These are phyloP conservation scores for Marasmarcha lunaedactyla DNA, from an alignment of 2,888 invertebrate species.

Conservation along the genomic window DNA sequence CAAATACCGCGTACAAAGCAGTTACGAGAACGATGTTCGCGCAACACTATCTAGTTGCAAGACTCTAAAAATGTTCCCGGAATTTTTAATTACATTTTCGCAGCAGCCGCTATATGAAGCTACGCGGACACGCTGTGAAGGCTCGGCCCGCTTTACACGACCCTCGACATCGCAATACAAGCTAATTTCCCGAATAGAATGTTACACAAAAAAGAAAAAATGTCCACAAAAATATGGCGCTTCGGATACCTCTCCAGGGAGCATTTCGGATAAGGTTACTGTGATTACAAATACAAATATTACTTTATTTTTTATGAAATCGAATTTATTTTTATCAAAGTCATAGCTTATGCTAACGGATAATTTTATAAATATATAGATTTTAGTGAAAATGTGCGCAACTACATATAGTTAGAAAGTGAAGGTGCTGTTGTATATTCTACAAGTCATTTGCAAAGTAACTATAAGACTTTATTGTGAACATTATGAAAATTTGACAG, in stretches of 20 bases:
- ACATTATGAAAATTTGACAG: too few species aligned
- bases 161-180: slow-evolving; percentile 69
- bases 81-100: slow-evolving; percentile 71
- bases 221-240: slow-evolving; percentile 48
- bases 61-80: slow-evolving; percentile 62
- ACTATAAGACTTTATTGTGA: too few species aligned
- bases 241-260: slow-evolving; percentile 32
- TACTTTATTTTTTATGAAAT: too few species aligned
- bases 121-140: slow-evolving; percentile 25
- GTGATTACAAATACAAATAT: neutral
- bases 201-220: slow-evolving; percentile 49
- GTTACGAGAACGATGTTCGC: slow-evolving; percentile 50
- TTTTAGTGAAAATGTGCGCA: slow-evolving; percentile 27
- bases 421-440: slow-evolving; percentile 8
- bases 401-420: slow-evolving; percentile 20
- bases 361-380: too few species aligned
- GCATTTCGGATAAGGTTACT: slow-evolving; percentile 19
- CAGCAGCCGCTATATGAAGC: slow-evolving; percentile 44
- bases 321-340: too few species aligned
- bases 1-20: slow-evolving; percentile 58
- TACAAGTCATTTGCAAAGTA: slow-evolving; percentile 16
- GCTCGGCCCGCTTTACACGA: slow-evolving; percentile 62
- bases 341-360: too few species aligned
- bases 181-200: slow-evolving; percentile 68
- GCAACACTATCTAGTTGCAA: slow-evolving; percentile 68